phyloP scores from a whole-genome alignment of 2,888 invertebrate species.

The Epiblema foenella region DNA sequence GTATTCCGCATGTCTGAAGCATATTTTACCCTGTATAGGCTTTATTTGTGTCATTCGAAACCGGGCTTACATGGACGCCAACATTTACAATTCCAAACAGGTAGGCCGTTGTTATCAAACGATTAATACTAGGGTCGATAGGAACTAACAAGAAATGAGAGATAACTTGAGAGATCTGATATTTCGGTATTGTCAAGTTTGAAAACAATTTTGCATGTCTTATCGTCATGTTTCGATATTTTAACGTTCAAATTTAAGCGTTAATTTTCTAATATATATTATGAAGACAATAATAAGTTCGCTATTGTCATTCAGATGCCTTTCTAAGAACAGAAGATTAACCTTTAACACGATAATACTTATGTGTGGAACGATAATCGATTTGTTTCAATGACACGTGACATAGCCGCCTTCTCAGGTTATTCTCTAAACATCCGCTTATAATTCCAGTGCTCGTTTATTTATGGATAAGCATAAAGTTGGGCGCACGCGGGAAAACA shows the following conservation, averaged over 20 bases:
- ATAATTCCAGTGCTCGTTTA: too few species aligned
- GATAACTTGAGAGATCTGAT: background rate
- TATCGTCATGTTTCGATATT: background rate
- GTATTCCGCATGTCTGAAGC: conserved; percentile 24
- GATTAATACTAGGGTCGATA: conserved; percentile 36
- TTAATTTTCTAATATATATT: conserved; percentile 5
- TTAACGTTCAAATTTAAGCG: background rate
- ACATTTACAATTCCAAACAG: conserved; percentile 27
- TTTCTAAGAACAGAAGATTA: background rate
- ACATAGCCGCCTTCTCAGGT: background rate
- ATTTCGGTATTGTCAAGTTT: conserved; percentile 8
- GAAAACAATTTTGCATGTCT: background rate
- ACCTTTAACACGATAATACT: background rate
- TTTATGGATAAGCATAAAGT: too few species aligned
- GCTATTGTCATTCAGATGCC: background rate
- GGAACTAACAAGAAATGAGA: conserved; percentile 36
- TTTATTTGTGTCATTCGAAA: conserved; percentile 7
- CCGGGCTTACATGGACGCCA: conserved; percentile 25
- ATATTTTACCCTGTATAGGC: conserved; percentile 41
- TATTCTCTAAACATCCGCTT: background rate
- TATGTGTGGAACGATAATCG: background rate
- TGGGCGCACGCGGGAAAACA: too few species aligned
- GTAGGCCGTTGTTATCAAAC: conserved; percentile 38
- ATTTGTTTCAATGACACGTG: background rate
- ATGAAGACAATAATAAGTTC: conserved; percentile 1